Conservation (phyloP, 2,797 vertebrate species). For the Centroberyx gerrardi region DNA sequence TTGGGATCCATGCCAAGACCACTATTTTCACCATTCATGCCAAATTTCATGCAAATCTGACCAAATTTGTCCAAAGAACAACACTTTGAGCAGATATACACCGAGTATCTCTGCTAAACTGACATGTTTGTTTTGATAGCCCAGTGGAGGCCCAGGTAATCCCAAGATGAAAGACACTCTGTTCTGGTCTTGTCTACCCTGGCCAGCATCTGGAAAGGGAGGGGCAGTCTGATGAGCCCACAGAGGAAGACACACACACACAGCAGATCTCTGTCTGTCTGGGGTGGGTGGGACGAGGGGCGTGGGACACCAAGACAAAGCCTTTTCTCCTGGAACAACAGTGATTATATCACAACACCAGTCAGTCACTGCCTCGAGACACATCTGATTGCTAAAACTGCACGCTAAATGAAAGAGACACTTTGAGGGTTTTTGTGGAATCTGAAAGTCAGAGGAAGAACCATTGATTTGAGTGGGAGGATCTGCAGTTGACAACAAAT, state of each 20-base stretch:
- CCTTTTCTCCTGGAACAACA: constrained; percentile 51
- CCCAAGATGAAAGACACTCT: constrained; percentile 45
- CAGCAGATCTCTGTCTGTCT: constrained; percentile 52
- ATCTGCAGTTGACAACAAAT: not conserved
- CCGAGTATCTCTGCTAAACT: constrained; percentile 23
- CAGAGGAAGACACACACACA: constrained; percentile 40
- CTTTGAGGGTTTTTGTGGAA: not conserved
- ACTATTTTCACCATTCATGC: not conserved
- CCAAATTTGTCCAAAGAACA: not conserved
- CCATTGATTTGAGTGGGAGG: not conserved
- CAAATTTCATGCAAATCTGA: not conserved
- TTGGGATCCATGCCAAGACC: not conserved
- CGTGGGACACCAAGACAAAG: constrained; percentile 49
- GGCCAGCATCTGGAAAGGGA: constrained; percentile 50
- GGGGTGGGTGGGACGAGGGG: constrained; percentile 43
- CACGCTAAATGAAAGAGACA: not conserved
- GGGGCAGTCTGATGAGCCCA: constrained; percentile 32
- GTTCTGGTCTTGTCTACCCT: constrained; percentile 39
- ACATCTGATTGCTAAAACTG: constrained; percentile 18
- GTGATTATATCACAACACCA: constrained; percentile 46
- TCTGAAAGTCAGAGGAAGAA: not conserved
- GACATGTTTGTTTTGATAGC: constrained; percentile 59
- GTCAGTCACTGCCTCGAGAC: constrained; percentile 37
- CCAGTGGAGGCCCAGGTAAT: constrained; percentile 56
- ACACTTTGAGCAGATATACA: not conserved